Base-by-base conservation (phyloP, 2,797 vertebrate species). In the Tangara arthus region DNA sequence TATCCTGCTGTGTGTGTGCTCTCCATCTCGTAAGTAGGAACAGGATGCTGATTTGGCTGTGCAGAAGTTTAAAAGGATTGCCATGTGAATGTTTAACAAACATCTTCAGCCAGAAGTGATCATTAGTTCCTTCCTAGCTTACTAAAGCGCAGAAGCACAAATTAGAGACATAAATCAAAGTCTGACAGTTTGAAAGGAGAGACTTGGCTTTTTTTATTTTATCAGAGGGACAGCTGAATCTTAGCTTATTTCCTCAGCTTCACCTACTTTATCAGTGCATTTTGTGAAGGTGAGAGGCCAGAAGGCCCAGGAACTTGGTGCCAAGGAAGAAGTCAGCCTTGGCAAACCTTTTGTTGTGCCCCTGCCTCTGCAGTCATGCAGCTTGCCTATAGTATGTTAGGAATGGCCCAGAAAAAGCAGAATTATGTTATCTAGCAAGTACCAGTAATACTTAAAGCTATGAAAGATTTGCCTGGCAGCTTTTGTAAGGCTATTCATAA, bases 391-490 rank as follows among this genome's bases (percentile, higher is more conserved):
- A 55, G 42, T 37, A 75, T 42, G 73, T 55, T 28, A 85, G 91
- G 93, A 95, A 92, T 72, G 91, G 63, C 89, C 73, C 61, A 35
- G 53, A 64, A 77, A 93, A 92, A 93, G 71, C 78, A 76, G 83
- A 94, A 87, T 89, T 94, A 94, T 35, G 9, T 93, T 77, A 73
- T 96, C 90, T 95, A 96, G 95, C 95, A 96, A 95, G 71, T 72
- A 95, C 89, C 47, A 64, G 84, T 69, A 91, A 91, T 80, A 55
- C 64, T 75, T 82, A 60, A 68, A 90, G 91, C 89, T 76, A 35
- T 90, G 87, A 73, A 66, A 76, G 35, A 44, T 91, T 85, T 92
- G 61, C 52, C 84, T 89, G 88, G 90, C 85, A 95, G 93, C 88
- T 82, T 94, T 93, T 57, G 26, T 72, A 65, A 86, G 49, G 68